Conservation (phyloP, 2,113 vertebrate genomes). For the Aldabrachelys gigantea region DNA sequence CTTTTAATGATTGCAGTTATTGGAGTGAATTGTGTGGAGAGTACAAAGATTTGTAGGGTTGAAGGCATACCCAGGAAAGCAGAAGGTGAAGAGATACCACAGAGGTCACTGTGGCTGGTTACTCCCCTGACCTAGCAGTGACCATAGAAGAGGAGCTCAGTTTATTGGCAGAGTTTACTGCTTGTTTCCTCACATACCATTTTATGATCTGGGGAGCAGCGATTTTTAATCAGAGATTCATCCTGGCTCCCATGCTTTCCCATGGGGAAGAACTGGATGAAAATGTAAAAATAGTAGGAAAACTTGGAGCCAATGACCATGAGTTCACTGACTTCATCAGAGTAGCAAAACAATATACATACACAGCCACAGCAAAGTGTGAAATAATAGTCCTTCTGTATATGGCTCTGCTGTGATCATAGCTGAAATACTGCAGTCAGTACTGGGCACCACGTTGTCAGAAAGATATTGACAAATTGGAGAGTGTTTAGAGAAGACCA, state of each 20-base stretch:
- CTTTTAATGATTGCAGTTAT: conserved; percentile 65
- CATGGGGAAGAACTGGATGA: background rate
- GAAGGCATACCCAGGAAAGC: conserved; percentile 7
- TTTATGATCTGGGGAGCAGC: background rate
- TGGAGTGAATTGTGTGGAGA: conserved; percentile 43
- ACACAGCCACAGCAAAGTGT: background rate
- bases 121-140: conserved; percentile 29
- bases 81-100: conserved; percentile 54
- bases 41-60: conserved; percentile 39
- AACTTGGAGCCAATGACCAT: background rate
- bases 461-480: background rate
- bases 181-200: background rate
- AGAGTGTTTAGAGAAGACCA: background rate
- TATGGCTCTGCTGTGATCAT: background rate
- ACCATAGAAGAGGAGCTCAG: background rate
- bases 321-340: conserved; percentile 8
- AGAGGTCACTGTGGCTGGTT: conserved; percentile 6
- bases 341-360: background rate
- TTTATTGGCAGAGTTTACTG: conserved; percentile 1
- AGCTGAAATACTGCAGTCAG: background rate
- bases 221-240: background rate
- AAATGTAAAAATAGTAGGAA: background rate
- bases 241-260: background rate
- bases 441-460: background rate
- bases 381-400: background rate